phyloP scores from a whole-genome alignment of 2,113 vertebrate species.

The Zapus hudsonius region DNA sequence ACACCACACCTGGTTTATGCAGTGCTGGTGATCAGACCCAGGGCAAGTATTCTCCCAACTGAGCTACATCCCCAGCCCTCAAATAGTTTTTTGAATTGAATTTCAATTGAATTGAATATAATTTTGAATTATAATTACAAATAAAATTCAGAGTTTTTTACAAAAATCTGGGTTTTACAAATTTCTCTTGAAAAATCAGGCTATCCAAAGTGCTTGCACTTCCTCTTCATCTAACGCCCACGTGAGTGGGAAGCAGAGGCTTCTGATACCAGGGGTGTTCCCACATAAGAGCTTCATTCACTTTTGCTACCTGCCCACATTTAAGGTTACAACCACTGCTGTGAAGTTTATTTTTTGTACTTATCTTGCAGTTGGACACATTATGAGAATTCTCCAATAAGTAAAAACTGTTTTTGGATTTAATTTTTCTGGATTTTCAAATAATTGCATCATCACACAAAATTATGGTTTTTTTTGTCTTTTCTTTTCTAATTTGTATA shows the following conservation, averaged over 20 bases:
- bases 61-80: neutral
- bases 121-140: no score
- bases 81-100: neutral
- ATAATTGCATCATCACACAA: neutral
- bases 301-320: neutral
- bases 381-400: neutral
- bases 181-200: neutral
- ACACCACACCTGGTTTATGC: no score
- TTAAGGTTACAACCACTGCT: neutral
- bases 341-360: neutral
- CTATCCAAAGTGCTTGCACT: neutral
- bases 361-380: neutral
- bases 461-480: neutral
- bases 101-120: no score
- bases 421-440: slow-evolving; percentile 38
- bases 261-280: fast-evolving
- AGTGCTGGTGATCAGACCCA: no score
- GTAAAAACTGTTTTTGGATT: neutral
- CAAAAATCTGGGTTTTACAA: neutral
- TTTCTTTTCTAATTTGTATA: neutral
- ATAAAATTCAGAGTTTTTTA: slow-evolving; percentile 12
- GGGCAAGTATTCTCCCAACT: neutral
- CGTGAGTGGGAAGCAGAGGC: neutral
- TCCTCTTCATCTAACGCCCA: neutral
- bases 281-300: neutral